These are phyloP conservation scores for Gadus chalcogrammus DNA, from an alignment of 2,113 vertebrate species.

Conservation along the genomic window DNA sequence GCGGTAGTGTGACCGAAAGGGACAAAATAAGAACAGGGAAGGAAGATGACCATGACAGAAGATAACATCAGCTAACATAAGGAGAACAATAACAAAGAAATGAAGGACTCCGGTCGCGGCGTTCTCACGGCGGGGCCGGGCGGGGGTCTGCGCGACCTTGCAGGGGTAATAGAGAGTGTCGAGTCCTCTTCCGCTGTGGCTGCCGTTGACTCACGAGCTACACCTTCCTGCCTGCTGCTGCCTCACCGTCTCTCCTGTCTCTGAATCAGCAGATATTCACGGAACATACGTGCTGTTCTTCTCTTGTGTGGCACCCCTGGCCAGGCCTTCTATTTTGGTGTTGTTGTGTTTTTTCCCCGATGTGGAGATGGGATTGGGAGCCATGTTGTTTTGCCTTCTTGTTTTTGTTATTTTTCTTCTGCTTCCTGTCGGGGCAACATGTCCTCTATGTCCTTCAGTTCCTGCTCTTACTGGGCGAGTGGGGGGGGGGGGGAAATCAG, in stretches of 20 bases:
- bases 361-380: slow-evolving; percentile 28
- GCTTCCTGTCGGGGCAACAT: slow-evolving; percentile 10
- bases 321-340: slow-evolving; percentile 7
- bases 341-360: slow-evolving; percentile 19
- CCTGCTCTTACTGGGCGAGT: slow-evolving; percentile 35
- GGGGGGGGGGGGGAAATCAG: slow-evolving; percentile 28
- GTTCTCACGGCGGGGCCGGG: slow-evolving; percentile 8
- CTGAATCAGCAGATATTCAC: slow-evolving; percentile 31
- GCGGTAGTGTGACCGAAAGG: too few species aligned
- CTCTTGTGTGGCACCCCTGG: slow-evolving; percentile 16
- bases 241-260: slow-evolving; percentile 15
- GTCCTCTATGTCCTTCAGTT: slow-evolving; percentile 45
- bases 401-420: not conserved
- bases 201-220: slow-evolving; percentile 4
- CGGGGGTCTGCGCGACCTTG: not conserved
- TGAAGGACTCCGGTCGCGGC: too few species aligned
- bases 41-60: too few species aligned
- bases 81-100: too few species aligned
- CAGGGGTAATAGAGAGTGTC: not conserved
- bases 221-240: slow-evolving; percentile 7
- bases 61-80: too few species aligned
- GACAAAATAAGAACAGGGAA: too few species aligned
- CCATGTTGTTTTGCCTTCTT: slow-evolving; percentile 10
- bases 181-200: slow-evolving; percentile 16
- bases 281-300: slow-evolving; percentile 14